These are phyloP conservation scores for Cervus canadensis DNA, from an alignment of 2,113 vertebrate genomes.

Conservation along the genomic window DNA sequence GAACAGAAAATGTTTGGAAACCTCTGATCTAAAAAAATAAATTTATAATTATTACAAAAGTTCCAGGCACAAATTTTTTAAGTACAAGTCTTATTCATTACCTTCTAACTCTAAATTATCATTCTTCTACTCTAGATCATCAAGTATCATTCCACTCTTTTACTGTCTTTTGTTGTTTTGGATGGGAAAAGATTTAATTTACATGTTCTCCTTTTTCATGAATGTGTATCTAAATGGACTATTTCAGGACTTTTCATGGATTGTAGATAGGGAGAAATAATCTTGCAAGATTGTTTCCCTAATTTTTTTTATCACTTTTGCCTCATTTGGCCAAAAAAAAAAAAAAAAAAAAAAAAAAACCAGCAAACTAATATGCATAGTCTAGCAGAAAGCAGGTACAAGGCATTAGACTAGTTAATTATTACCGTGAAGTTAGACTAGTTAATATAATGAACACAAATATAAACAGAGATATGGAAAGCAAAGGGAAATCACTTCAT, in stretches of 20 bases:
- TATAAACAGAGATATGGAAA: background rate
- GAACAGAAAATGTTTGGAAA: background rate
- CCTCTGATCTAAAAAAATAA: background rate
- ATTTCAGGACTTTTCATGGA: background rate
- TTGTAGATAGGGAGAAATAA: background rate
- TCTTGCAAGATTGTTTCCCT: background rate
- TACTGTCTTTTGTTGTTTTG: background rate
- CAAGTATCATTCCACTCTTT: background rate
- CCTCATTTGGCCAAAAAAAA: background rate
- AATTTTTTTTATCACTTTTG: background rate
- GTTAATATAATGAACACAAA: background rate
- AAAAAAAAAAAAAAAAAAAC: background rate
- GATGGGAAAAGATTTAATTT: background rate
- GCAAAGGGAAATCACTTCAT: background rate
- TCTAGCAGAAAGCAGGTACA: background rate
- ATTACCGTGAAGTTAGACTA: conserved; percentile 5
- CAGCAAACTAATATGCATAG: background rate
- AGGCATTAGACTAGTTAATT: background rate
- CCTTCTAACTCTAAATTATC: background rate
- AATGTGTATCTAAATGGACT: background rate
- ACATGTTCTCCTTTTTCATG: background rate
- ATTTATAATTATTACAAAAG: background rate
- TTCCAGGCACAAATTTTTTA: background rate
- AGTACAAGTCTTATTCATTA: background rate
- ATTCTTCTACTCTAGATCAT: background rate